These are phyloP conservation scores for Sciaenops ocellatus DNA, from an alignment of 2,797 vertebrate species.

Conservation along the genomic window DNA sequence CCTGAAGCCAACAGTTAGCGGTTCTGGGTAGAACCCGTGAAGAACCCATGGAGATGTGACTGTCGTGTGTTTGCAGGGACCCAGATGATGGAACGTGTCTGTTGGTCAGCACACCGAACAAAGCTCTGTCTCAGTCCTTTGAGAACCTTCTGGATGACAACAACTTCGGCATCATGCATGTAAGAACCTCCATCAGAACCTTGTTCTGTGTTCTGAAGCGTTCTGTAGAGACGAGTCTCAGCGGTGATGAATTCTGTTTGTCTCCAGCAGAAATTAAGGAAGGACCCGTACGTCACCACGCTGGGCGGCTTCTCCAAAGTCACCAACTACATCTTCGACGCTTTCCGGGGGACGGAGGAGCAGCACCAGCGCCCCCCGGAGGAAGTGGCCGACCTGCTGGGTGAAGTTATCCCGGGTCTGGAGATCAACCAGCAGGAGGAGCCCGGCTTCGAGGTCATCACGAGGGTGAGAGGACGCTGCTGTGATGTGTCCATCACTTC, in stretches of 20 bases:
- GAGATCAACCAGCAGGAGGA: constrained; percentile 98
- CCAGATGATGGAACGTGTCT: constrained; percentile 87
- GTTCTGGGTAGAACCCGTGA: too few relatives aligned
- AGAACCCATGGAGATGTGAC: too few relatives aligned
- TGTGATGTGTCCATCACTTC: too few relatives aligned
- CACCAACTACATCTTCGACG: constrained; percentile 95
- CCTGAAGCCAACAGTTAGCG: too few relatives aligned
- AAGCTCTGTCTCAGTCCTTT: constrained; percentile 94
- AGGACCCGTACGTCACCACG: constrained; percentile 92
- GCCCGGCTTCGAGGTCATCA: constrained; percentile 97
- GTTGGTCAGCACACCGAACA: constrained; percentile 90
- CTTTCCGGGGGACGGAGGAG: constrained; percentile 87
- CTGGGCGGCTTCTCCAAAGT: constrained; percentile 96
- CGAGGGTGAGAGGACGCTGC: constrained; percentile 85
- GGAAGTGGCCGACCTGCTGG: constrained; percentile 92
- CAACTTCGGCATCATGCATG: constrained; percentile 90
- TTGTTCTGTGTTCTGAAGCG: too few relatives aligned
- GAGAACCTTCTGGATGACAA: constrained; percentile 97
- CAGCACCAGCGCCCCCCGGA: constrained; percentile 92
- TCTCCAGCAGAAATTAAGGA: constrained; percentile 89
- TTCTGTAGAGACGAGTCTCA: too few relatives aligned
- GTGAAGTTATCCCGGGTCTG: constrained; percentile 93
- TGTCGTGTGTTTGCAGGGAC: constrained; percentile 78
- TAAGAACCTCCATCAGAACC: constrained; percentile 70
- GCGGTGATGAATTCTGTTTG: not conserved